Conservation (phyloP, 1,140 invertebrate genomes). For the Drosophila athabasca region DNA sequence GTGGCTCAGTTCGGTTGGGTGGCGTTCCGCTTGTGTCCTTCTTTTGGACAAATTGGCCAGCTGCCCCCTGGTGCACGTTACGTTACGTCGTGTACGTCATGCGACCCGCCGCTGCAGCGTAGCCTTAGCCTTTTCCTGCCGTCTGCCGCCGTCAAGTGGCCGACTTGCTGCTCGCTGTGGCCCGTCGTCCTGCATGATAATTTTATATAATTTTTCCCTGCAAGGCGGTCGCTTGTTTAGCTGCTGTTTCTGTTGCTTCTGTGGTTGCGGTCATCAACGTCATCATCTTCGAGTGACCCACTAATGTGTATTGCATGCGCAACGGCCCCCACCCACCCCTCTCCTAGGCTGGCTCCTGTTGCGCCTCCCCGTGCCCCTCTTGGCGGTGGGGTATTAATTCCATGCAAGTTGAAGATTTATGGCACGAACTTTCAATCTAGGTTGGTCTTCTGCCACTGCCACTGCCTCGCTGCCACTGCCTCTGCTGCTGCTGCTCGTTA, state of each 20-base stretch:
- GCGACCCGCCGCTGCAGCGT: constrained; percentile 26
- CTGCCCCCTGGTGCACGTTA: constrained; percentile 34
- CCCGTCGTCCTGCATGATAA: constrained; percentile 76
- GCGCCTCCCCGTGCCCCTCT: neutral
- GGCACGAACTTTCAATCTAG: constrained; percentile 62
- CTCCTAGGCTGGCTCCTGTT: constrained; percentile 1
- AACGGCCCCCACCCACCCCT: constrained; percentile 13
- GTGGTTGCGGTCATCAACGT: constrained; percentile 45
- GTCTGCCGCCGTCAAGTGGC: constrained; percentile 62
- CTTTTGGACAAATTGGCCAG: constrained; percentile 60
- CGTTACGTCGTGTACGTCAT: constrained; percentile 67
- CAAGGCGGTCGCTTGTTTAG: constrained; percentile 39
- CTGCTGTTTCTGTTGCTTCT: constrained; percentile 2
- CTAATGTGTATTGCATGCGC: constrained; percentile 68
- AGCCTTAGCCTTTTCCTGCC: constrained; percentile 50
- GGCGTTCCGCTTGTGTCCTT: constrained; percentile 25
- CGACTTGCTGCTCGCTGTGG: constrained; percentile 50
- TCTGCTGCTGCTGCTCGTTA: constrained; percentile 22
- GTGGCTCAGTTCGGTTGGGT: constrained; percentile 26
- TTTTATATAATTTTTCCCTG: constrained; percentile 75
- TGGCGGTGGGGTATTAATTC: constrained; percentile 48
- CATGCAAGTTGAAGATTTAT: constrained; percentile 58
- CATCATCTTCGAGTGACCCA: constrained; percentile 45
- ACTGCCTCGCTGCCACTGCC: neutral
- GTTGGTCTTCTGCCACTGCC: constrained; percentile 13